Evolutionary conservation across 2,113 vertebrate genomes (phyloP).

Genomic region (Chunga burmeisteri): DNA sequence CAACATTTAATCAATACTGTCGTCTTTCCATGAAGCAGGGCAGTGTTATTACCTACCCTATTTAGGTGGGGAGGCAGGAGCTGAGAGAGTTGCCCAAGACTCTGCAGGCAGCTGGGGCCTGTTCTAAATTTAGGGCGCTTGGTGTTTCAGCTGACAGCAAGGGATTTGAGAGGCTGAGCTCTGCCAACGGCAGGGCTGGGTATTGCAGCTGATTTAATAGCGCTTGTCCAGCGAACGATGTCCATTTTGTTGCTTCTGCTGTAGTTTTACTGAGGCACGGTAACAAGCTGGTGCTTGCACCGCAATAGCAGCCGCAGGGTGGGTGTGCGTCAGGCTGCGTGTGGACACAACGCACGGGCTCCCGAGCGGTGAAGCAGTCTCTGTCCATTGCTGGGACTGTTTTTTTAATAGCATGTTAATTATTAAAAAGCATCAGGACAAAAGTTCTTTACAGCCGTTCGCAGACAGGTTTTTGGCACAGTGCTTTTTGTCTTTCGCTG

Average conservation of each 20-base stretch:
- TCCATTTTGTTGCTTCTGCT: neutral
- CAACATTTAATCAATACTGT: neutral
- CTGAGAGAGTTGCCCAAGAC: neutral
- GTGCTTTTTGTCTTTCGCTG: neutral
- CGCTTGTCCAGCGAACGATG: neutral
- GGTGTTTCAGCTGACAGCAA: neutral
- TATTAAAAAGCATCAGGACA: neutral
- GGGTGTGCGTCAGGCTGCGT: neutral
- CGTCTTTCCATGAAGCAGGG: neutral
- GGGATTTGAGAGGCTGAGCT: neutral
- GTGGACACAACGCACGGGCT: neutral
- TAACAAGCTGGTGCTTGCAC: neutral
- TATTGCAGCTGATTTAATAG: neutral
- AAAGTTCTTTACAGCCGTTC: neutral
- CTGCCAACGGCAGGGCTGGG: neutral
- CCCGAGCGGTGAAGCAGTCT: neutral
- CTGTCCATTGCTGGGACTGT: neutral
- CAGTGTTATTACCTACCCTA: neutral
- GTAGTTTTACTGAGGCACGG: neutral
- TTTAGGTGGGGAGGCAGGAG: neutral
- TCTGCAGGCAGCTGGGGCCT: neutral
- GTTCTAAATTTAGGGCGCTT: neutral
- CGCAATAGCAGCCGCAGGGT: accelerated
- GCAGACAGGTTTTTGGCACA: neutral
- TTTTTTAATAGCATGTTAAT: neutral